Base-by-base conservation (phyloP, 2,797 vertebrate genomes). In the Myoxocephalus aenaeus region DNA sequence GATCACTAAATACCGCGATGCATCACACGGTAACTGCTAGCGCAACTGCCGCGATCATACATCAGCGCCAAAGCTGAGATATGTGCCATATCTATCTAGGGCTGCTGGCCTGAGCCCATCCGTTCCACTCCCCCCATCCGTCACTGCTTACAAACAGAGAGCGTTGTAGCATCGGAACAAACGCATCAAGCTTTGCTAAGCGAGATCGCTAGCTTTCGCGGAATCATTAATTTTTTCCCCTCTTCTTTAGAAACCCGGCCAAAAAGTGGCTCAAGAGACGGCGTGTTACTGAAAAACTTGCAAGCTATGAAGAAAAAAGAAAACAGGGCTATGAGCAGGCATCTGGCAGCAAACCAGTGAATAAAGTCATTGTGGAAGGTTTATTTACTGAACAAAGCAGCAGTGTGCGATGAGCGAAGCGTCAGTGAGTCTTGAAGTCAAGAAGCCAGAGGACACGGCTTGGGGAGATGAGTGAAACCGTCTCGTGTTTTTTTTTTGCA, bases 1-100 rank as follows among this genome's bases (percentile, higher is more conserved):
- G 91, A 94, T 94, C 92, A 91, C 93, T 95, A 95, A 96, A 95
- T 94, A 95, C 92, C 63, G 83, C 80, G 86, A 95, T 95, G 93
- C 94, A 95, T 95, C 93, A 93, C 91, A 81, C 81, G 80, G 74
- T 38, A 10, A 10, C 72, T 81, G 84, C 88, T 79, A 75, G 77
- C 61, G 53, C 78, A 53, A 78, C 53, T 54, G 75, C 65, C 29
- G 59, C 80, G 67, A 29, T 83, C 80, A 91, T 91, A 86, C 87
- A 91, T 89, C 89, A 89, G 86, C 79, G 75, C 83, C 18, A 14
- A 83, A 83, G 86, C 80, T 70, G 75, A 85, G 86, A 86, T 82
- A 75, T 88, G 87, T 85, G 88, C 65, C 86, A 81, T 87, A 89
- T 93, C 89, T 90, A 87, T 93, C 86, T 84, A 15, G 81, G 85